Evolutionary conservation across 2,797 vertebrate species (phyloP).

Genomic region (Chromis chromis): DNA sequence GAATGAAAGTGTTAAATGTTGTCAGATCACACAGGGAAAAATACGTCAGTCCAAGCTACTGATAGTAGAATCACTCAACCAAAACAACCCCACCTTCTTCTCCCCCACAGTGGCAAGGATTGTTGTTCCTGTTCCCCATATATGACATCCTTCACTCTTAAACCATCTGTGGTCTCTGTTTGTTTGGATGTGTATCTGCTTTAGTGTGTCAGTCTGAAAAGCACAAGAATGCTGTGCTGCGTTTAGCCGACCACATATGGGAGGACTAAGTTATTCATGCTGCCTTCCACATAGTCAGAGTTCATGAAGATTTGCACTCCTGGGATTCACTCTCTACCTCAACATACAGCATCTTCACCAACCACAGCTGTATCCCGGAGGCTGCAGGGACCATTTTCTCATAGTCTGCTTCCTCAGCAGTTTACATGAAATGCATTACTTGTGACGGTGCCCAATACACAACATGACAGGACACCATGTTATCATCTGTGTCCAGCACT

Average conservation of each 20-base stretch:
- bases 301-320: conserved; percentile 10
- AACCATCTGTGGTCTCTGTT: background rate
- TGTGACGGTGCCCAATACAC: background rate
- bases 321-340: conserved; percentile 35
- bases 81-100: background rate
- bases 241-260: background rate
- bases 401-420: conserved; percentile 11
- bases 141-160: background rate
- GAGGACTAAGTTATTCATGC: background rate
- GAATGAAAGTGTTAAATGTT: conserved; percentile 18
- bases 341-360: conserved; percentile 17
- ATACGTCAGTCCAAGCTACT: conserved; percentile 20
- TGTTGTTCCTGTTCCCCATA: background rate
- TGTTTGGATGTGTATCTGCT: background rate
- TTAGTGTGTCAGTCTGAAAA: background rate
- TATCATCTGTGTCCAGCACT: conserved; percentile 7
- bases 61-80: background rate
- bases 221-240: background rate
- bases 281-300: background rate
- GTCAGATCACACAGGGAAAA: background rate
- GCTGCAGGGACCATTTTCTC: background rate
- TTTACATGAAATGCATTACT: conserved; percentile 22
- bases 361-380: conserved; percentile 16
- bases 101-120: background rate
- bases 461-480: background rate